These are phyloP conservation scores for Magallana gigas DNA, from an alignment of 1,140 invertebrate species.

Conservation along the genomic window DNA sequence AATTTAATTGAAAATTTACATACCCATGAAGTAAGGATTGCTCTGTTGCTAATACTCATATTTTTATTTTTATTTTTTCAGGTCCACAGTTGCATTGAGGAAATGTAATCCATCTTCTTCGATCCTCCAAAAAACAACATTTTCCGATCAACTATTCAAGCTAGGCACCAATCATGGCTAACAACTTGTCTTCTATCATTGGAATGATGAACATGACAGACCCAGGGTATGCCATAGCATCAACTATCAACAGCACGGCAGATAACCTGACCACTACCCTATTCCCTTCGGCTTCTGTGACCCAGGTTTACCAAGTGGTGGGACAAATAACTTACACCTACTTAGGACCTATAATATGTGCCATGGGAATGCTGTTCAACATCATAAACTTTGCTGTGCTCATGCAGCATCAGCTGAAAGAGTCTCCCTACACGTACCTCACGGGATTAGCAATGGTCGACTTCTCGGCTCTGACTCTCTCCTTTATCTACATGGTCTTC, in stretches of 20 bases:
- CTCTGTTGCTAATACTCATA: not conserved
- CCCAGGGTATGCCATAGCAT: not conserved
- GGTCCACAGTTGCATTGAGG: not conserved
- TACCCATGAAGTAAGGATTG: too few relatives aligned
- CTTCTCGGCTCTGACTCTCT: constrained; percentile 66
- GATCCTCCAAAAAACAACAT: not conserved
- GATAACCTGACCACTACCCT: constrained; percentile 20
- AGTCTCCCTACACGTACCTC: constrained; percentile 76
- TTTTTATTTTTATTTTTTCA: not conserved
- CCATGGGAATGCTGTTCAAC: constrained; percentile 75
- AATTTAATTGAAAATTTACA: too few relatives aligned
- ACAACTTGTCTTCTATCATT: not conserved
- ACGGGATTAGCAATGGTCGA: constrained; percentile 72
- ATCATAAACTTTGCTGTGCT: constrained; percentile 74
- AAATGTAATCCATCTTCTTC: not conserved
- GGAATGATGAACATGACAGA: not conserved
- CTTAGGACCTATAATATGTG: constrained; percentile 71
- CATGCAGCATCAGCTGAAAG: constrained; percentile 69
- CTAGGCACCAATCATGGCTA: not conserved
- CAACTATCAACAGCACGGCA: not conserved
- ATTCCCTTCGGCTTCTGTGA: not conserved
- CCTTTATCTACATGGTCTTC: constrained; percentile 66
- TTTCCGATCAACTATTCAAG: too few relatives aligned
- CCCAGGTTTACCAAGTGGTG: not conserved
- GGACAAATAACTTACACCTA: constrained; percentile 59